Conservation (phyloP, 2,113 vertebrate species). For the Pseudorhombus dupliciocellatus region DNA sequence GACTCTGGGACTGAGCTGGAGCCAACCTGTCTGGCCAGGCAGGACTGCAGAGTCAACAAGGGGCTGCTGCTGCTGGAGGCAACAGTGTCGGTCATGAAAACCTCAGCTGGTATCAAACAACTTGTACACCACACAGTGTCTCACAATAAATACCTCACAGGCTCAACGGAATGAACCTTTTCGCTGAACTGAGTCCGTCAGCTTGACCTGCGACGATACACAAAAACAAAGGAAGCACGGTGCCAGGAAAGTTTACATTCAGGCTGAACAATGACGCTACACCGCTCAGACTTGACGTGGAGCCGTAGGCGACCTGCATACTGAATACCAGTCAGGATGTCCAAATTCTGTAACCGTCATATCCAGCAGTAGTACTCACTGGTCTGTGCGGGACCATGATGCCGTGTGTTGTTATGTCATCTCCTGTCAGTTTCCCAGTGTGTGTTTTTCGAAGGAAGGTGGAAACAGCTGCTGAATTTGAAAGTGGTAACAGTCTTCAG, state of each 20-base stretch:
- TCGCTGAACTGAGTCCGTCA: neutral
- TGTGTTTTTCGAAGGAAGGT: neutral
- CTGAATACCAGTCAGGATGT: neutral
- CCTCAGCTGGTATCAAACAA: conserved; percentile 36
- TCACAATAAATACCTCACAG: conserved; percentile 19
- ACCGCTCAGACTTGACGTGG: neutral
- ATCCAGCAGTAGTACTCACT: neutral
- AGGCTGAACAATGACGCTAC: neutral
- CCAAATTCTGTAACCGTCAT: neutral
- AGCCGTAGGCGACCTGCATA: neutral
- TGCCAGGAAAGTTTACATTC: neutral
- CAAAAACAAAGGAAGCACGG: neutral
- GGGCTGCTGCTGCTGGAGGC: conserved; percentile 37
- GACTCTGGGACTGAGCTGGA: conserved; percentile 66
- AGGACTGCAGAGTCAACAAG: conserved; percentile 60
- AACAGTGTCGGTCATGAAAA: conserved; percentile 24
- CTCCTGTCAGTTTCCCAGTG: neutral
- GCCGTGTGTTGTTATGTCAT: neutral
- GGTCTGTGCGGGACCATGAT: neutral
- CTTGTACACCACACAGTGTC: conserved; percentile 16
- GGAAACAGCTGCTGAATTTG: neutral
- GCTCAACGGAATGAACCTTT: conserved; percentile 4
- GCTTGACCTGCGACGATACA: neutral
- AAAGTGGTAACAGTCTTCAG: neutral
- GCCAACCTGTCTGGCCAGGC: conserved; percentile 71